Percentiles rank a stretch among this genome's conserved stretches.
These are phyloP conservation scores for Cossypha polioptera DNA, from an alignment of 2,797 vertebrate genomes.

Conservation along the genomic window DNA sequence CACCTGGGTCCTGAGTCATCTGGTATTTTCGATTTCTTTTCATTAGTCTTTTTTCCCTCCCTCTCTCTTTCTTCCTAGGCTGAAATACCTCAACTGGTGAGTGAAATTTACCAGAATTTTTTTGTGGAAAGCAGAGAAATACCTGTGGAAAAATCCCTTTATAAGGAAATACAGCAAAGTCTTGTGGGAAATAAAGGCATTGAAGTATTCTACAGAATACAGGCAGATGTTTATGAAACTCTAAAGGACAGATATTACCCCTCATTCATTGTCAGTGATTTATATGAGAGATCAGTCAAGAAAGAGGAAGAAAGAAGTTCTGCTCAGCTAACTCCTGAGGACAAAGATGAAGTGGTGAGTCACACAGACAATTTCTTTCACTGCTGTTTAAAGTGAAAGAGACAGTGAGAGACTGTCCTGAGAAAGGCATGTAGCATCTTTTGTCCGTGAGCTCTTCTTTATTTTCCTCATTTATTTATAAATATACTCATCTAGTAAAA, in stretches of 20 bases:
- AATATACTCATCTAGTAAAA: background rate
- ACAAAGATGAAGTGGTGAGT: constrained; percentile 89
- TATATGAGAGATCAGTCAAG: constrained; percentile 88
- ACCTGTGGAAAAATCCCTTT: constrained; percentile 91
- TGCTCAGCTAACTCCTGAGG: constrained; percentile 80
- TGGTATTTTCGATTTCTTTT: background rate
- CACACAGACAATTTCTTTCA: background rate
- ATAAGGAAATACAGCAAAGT: constrained; percentile 97
- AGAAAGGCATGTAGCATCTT: background rate
- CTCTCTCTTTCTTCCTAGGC: constrained; percentile 56
- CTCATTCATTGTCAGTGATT: constrained; percentile 93
- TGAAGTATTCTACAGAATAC: constrained; percentile 91
- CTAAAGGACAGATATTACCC: constrained; percentile 96
- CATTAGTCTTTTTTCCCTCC: background rate
- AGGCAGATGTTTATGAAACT: constrained; percentile 88
- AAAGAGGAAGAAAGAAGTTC: constrained; percentile 83
- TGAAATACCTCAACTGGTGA: constrained; percentile 90
- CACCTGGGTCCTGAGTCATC: background rate
- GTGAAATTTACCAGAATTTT: constrained; percentile 98
- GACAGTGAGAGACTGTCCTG: background rate
- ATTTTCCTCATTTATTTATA: background rate
- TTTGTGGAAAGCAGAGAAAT: constrained; percentile 97
- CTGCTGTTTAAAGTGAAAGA: background rate
- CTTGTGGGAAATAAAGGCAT: constrained; percentile 96
- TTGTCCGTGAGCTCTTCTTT: background rate